These are phyloP conservation scores for Sorex maritimensis DNA, from an alignment of 2,797 vertebrate genomes.

Conservation along the genomic window DNA sequence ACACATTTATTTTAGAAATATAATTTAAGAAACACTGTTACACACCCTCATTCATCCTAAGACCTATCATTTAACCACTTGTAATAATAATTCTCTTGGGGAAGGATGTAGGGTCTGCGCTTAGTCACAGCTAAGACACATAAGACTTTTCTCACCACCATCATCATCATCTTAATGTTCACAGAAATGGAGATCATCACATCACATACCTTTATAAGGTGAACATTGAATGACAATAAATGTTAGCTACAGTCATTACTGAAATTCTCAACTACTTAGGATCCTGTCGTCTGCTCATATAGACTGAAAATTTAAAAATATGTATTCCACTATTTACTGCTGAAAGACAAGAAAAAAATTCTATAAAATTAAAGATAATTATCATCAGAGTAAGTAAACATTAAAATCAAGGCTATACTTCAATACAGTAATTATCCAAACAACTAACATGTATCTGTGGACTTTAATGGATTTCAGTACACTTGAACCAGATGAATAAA, in stretches of 20 bases:
- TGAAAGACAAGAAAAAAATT: constrained; percentile 6
- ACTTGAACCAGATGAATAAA: constrained; percentile 55
- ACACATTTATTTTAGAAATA: constrained; percentile 19
- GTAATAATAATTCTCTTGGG: constrained; percentile 29
- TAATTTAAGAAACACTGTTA: constrained; percentile 51
- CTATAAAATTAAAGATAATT: constrained; percentile 50
- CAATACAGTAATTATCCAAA: constrained; percentile 58
- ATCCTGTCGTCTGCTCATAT: constrained; percentile 3
- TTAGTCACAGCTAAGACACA: constrained; percentile 27
- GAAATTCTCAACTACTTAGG: constrained; percentile 12
- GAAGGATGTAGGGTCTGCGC: not conserved
- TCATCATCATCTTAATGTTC: not conserved
- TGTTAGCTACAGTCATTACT: constrained; percentile 10
- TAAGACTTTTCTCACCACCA: not conserved
- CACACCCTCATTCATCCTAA: not conserved
- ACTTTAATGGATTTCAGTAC: constrained; percentile 48
- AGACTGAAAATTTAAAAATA: no score
- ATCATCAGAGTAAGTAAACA: constrained; percentile 62
- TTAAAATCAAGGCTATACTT: constrained; percentile 38
- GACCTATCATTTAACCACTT: not conserved
- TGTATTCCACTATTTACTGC: not conserved
- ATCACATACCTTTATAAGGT: not conserved
- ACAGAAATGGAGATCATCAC: constrained; percentile 4
- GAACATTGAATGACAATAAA: constrained; percentile 11
- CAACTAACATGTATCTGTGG: constrained; percentile 37